Conservation (phyloP, 64 coral and sea anemone species). For the Dendrophyllia cribrosa region DNA sequence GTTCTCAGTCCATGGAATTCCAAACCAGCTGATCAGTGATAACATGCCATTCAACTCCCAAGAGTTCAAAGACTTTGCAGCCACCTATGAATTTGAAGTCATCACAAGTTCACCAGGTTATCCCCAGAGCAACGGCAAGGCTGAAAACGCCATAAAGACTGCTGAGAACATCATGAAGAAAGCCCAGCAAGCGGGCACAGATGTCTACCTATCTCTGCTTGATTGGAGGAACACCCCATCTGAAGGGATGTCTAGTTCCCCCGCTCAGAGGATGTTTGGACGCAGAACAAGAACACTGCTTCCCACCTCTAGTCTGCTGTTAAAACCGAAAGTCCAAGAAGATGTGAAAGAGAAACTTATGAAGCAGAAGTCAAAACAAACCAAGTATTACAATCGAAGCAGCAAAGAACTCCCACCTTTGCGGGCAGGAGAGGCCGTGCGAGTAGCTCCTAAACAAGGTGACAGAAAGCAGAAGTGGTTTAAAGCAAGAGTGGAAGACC, state of each 20-base stretch:
- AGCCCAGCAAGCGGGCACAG: background rate
- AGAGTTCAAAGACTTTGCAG: background rate
- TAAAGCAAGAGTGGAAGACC: constrained; percentile 45
- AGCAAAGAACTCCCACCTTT: background rate
- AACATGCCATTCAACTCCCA: constrained; percentile 16
- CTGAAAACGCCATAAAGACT: constrained; percentile 2
- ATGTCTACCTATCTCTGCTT: background rate
- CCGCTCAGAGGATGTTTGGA: constrained; percentile 15
- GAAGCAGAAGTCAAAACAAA: background rate
- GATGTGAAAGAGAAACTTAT: background rate
- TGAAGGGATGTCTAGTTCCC: background rate
- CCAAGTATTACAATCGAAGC: background rate
- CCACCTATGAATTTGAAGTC: background rate
- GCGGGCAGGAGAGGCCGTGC: background rate
- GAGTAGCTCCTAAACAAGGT: background rate
- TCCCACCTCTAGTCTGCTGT: background rate
- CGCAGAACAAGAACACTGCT: constrained; percentile 8
- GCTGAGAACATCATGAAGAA: background rate
- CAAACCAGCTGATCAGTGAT: background rate
- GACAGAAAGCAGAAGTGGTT: background rate
- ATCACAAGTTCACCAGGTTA: constrained; percentile 9
- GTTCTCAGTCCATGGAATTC: constrained; percentile 25
- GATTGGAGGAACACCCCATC: constrained; percentile 30
- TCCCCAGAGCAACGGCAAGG: background rate
- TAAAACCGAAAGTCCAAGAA: constrained; percentile 3